Evolutionary conservation across 2,888 invertebrate genomes (phyloP).

Genomic region (Heliconius hortense): DNA sequence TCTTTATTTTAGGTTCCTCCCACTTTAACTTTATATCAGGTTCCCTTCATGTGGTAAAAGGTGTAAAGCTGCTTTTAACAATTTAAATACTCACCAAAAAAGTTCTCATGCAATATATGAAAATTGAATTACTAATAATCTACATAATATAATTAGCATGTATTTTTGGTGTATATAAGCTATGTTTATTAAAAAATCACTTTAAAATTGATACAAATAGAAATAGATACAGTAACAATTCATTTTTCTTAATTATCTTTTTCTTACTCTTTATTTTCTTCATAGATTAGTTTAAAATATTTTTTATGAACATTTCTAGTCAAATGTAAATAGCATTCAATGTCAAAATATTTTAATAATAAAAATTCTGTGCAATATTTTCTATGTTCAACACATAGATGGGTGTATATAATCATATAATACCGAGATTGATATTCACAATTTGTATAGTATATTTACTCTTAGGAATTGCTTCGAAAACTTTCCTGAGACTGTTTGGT

Average conservation of each 20-base stretch:
- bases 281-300: not conserved
- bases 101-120: not conserved
- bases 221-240: not conserved
- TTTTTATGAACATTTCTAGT: slow-evolving; percentile 6
- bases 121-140: not conserved
- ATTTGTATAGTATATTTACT: slow-evolving; percentile 20
- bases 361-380: not conserved
- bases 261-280: not conserved
- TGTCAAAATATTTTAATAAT: slow-evolving; percentile 5
- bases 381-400: not conserved
- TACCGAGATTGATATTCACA: not conserved
- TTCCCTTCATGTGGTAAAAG: too few relatives aligned
- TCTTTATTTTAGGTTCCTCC: too few relatives aligned
- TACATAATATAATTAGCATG: not conserved
- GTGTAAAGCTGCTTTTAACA: too few relatives aligned
- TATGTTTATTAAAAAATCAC: not conserved
- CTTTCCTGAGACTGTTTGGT: slow-evolving; percentile 27
- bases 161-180: not conserved
- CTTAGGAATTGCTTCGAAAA: slow-evolving; percentile 24
- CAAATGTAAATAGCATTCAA: slow-evolving; percentile 16
- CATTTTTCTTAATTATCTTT: not conserved
- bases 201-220: not conserved
- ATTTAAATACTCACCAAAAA: too few relatives aligned
- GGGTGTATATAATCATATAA: not conserved
- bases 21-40: too few relatives aligned